phyloP scores from a whole-genome alignment of 2,113 vertebrate species.

The Heterotis niloticus region DNA sequence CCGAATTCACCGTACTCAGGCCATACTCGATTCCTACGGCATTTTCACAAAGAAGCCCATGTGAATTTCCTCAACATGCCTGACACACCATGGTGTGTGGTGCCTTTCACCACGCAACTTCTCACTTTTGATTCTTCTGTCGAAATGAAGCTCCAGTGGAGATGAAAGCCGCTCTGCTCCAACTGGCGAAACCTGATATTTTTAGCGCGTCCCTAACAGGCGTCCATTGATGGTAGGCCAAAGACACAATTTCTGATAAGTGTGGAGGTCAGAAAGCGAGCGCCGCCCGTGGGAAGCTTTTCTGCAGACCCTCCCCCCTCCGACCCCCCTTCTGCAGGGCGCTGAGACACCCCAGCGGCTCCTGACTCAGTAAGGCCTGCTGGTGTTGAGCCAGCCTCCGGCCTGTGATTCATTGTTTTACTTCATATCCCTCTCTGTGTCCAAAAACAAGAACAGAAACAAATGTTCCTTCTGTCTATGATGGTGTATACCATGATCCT shows the following conservation, averaged over 20 bases:
- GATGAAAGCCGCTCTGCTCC: conserved; percentile 37
- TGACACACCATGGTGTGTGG: neutral
- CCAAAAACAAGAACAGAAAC: neutral
- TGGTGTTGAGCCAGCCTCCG: neutral
- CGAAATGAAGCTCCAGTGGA: neutral
- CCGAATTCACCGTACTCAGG: neutral
- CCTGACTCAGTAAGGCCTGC: conserved; percentile 6
- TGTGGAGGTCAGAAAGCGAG: conserved; percentile 42
- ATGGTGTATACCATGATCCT: no score
- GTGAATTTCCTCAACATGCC: neutral
- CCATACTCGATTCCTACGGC: neutral
- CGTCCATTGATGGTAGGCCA: conserved; percentile 45
- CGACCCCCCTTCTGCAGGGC: neutral
- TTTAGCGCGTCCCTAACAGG: conserved; percentile 49
- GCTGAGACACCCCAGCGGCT: neutral
- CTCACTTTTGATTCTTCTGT: neutral
- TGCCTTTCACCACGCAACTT: neutral
- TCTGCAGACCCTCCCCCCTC: conserved; percentile 36
- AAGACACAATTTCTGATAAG: conserved; percentile 57
- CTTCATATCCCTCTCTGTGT: neutral
- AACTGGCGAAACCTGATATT: conserved; percentile 47
- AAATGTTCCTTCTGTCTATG: neutral
- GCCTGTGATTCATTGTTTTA: conserved; percentile 8
- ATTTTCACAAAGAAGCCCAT: neutral
- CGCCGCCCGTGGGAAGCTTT: conserved; percentile 55